Evolutionary conservation across 2,113 vertebrate species (phyloP), one percentile per base, ranked within the genome.

Genomic region (Eonycteris spelaea): DNA sequence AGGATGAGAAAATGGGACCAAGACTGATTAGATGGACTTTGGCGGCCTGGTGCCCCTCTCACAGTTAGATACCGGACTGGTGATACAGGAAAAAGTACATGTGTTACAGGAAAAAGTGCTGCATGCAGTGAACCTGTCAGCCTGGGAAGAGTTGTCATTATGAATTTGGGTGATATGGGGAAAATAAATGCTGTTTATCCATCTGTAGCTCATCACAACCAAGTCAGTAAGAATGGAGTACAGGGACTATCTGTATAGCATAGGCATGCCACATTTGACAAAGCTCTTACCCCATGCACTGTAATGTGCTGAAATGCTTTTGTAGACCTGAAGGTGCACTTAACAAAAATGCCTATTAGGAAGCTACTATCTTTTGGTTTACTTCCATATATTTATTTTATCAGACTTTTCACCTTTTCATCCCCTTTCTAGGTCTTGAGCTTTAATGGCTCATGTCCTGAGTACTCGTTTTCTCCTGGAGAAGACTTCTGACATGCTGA

Each of bases 261-360:
- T 96, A 98, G 97, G 98, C 98, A 98, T 98, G 98, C 0, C 0
- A 90, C 97, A 63, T 97, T 65, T 92, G 95, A 97, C 94, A 90
- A 96, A 90, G 57, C 94, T 97, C 92, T 98, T 93, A 59, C 80
- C 96, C 95, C 85, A 83, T 84, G 97, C 94, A 96, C 79, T 96
- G 78, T 51, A 77, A 77, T 79, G 97, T 97, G 97, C 97, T 98
- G 97, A 98, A 98, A 98, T 98, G 98, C 98, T 97, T 98, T 98
- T 98, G 98, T 98, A 98, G 98, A 97, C 97, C 98, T 99, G 98
- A 98, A 98, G 98, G 98, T 98, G 98, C 98, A 98, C 98, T 98
- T 98, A 97, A 97, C 88, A 97, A 98, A 97, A 96, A 95, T 98
- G 96, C 98, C 97, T 98, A 97, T 95, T 98, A 67, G 33, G 86